Percentiles rank a stretch among this genome's conserved stretches.
Evolutionary conservation across 1,140 invertebrate genomes (phyloP).

Genomic region (Tetramorium parvispinum): DNA sequence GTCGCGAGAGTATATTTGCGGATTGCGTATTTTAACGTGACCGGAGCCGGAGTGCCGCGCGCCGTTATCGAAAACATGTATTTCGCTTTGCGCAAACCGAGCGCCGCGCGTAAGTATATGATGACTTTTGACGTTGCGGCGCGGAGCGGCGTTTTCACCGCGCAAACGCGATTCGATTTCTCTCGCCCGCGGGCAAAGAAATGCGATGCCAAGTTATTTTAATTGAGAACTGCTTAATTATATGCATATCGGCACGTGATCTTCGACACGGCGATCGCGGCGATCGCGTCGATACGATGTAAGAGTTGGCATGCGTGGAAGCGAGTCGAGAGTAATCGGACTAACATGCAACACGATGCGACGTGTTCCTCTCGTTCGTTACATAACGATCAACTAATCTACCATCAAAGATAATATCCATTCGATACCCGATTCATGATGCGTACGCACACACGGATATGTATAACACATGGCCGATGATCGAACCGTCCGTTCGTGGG

Average conservation of each 20-base stretch:
- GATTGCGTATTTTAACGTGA: not conserved
- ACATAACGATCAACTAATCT: slow-evolving; percentile 59
- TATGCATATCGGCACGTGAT: slow-evolving; percentile 39
- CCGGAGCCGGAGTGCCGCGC: too few relatives aligned
- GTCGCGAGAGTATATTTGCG: not conserved
- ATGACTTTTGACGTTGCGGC: not conserved
- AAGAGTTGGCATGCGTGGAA: slow-evolving; percentile 48
- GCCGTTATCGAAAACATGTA: not conserved
- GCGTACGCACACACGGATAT: slow-evolving; percentile 44
- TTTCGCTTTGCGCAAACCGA: slow-evolving; percentile 1
- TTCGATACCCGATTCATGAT: slow-evolving; percentile 48
- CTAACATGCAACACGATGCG: slow-evolving; percentile 35
- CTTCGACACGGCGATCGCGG: slow-evolving; percentile 15
- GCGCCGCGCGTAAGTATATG: not conserved
- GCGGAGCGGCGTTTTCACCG: not conserved
- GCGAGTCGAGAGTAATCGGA: slow-evolving; percentile 50
- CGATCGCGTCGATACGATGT: not conserved
- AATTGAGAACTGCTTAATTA: slow-evolving; percentile 19
- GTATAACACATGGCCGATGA: slow-evolving; percentile 40
- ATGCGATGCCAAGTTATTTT: slow-evolving; percentile 5
- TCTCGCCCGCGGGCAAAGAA: not conserved
- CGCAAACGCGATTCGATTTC: slow-evolving; percentile 14
- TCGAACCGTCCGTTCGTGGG: slow-evolving; percentile 5
- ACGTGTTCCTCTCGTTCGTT: slow-evolving; percentile 47
- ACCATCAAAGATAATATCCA: slow-evolving; percentile 60